phyloP scores from a whole-genome alignment of 1,140 invertebrate species.

The honey bee (Apis mellifera) region DNA sequence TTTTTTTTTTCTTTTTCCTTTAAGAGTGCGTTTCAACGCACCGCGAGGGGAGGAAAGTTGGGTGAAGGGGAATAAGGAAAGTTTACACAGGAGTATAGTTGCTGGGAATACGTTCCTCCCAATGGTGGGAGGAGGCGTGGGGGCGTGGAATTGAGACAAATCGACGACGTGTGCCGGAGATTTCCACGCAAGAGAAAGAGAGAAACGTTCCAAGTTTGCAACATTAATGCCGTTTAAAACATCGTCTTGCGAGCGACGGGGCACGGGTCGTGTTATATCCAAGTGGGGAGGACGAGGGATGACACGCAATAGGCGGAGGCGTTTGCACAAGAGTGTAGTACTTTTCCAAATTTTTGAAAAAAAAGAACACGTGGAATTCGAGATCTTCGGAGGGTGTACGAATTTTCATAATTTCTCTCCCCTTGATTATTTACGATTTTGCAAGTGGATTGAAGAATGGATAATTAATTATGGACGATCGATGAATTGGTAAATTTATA shows the following conservation, averaged over 20 bases:
- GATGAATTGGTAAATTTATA: too few relatives aligned
- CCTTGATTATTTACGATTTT: too few relatives aligned
- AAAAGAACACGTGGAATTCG: background rate
- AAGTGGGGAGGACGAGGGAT: background rate
- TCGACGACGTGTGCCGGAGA: conserved; percentile 27
- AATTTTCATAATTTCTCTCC: too few relatives aligned
- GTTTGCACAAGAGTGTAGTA: conserved; percentile 28
- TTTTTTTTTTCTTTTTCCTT: background rate
- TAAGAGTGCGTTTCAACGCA: background rate
- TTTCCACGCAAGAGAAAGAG: background rate
- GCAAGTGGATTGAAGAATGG: too few relatives aligned
- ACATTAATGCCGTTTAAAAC: conserved; percentile 41
- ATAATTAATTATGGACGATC: too few relatives aligned
- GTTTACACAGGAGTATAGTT: conserved; percentile 35
- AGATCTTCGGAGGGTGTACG: too few relatives aligned
- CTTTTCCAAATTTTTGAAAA: conserved; percentile 6
- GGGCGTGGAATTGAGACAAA: conserved; percentile 44
- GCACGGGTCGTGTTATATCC: background rate
- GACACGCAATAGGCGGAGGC: conserved; percentile 7
- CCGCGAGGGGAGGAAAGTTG: background rate
- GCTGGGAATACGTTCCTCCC: conserved; percentile 14
- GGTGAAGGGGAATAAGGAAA: background rate
- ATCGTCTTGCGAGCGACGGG: background rate
- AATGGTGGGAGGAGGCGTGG: background rate
- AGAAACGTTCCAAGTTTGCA: conserved; percentile 20